A percentile compares a stretch with the other conserved stretches of the same genome.
Evolutionary conservation across 2,113 vertebrate species (phyloP).

Genomic region (Neopipo cinnamomea): DNA sequence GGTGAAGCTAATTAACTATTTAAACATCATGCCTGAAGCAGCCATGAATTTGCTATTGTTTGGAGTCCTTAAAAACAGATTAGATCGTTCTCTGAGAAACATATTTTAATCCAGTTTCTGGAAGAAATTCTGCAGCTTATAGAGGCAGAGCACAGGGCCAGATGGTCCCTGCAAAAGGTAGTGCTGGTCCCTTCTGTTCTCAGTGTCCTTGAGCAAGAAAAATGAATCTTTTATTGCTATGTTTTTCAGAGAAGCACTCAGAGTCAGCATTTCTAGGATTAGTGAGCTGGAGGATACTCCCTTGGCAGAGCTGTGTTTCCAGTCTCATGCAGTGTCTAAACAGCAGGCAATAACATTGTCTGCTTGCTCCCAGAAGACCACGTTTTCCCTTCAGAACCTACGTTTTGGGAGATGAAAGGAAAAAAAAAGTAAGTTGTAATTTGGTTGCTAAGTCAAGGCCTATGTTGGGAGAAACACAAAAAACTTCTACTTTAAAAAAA

Average conservation of each 20-base stretch:
- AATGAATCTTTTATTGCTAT: constrained; percentile 4
- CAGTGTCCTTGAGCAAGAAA: neutral
- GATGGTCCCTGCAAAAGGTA: constrained; percentile 23
- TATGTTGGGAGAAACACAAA: neutral
- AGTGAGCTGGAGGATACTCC: constrained; percentile 17
- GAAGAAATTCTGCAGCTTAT: neutral
- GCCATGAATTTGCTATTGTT: neutral
- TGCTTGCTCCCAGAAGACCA: neutral
- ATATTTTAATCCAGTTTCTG: constrained; percentile 11
- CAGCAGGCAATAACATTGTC: neutral
- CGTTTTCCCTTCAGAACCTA: neutral
- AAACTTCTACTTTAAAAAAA: neutral
- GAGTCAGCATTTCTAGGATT: constrained; percentile 47
- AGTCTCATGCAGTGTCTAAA: neutral
- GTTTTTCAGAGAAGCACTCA: neutral
- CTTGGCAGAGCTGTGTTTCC: neutral
- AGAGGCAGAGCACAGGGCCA: neutral
- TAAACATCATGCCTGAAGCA: neutral
- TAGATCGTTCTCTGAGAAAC: neutral
- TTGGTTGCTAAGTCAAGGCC: neutral
- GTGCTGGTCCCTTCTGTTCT: constrained; percentile 30
- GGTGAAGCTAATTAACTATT: neutral
- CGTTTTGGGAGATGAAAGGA: neutral
- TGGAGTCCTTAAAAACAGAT: neutral
- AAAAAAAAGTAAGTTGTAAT: neutral